These are phyloP conservation scores for Conopomorpha cramerella DNA, from an alignment of 1,140 invertebrate species.

Conservation along the genomic window DNA sequence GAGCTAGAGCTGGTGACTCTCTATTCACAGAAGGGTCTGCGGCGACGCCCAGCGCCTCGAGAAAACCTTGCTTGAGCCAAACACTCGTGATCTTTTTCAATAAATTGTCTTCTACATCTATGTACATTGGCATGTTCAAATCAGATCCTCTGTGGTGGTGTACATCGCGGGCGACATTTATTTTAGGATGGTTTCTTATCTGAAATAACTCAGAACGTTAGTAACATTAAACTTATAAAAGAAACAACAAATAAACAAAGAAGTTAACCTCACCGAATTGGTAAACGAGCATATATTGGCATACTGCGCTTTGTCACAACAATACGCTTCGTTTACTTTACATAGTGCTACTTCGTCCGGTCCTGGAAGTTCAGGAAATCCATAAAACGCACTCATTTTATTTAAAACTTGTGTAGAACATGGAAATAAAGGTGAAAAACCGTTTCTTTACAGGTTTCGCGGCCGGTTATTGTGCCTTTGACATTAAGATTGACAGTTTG, in stretches of 20 bases:
- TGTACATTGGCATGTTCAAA: constrained; percentile 52
- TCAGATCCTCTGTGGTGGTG: constrained; percentile 43
- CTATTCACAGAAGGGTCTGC: constrained; percentile 38
- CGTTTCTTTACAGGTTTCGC: too few species aligned
- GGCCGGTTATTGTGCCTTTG: too few species aligned
- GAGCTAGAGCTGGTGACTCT: constrained; percentile 34
- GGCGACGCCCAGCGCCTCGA: constrained; percentile 48
- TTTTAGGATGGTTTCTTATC: constrained; percentile 40
- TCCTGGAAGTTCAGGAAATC: constrained; percentile 39
- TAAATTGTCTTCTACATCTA: constrained; percentile 53
- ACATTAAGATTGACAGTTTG: too few species aligned
- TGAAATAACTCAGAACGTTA: constrained; percentile 14
- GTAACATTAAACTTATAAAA: background rate
- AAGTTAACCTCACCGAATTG: constrained; percentile 46
- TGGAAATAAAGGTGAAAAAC: too few species aligned
- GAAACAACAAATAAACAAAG: background rate
- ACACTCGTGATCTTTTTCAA: constrained; percentile 54
- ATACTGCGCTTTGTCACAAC: constrained; percentile 34
- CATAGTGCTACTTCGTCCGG: constrained; percentile 39
- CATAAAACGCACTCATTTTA: constrained; percentile 44
- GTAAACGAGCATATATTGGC: constrained; percentile 50
- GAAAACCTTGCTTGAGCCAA: constrained; percentile 52
- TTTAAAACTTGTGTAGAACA: constrained; percentile 2
- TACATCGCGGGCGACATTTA: constrained; percentile 41
- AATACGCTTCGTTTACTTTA: constrained; percentile 50